These are phyloP conservation scores for Enoplosus armatus DNA, from an alignment of 2,797 vertebrate genomes.

Conservation along the genomic window DNA sequence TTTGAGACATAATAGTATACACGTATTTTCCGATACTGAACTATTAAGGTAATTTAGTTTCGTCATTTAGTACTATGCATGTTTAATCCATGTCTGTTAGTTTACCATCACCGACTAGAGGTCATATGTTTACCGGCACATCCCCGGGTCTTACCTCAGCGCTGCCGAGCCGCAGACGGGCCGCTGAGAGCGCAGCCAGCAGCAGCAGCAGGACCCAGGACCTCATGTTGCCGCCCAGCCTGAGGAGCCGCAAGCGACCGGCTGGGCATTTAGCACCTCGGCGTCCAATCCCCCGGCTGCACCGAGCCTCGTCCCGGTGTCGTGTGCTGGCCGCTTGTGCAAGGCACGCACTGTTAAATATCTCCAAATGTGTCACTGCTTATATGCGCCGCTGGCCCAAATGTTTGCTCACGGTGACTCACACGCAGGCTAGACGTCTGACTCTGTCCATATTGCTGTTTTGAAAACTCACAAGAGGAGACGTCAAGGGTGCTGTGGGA, in stretches of 20 bases:
- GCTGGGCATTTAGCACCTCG: slow-evolving; percentile 81
- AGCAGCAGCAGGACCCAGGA: slow-evolving; percentile 80
- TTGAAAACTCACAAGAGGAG: slow-evolving; percentile 40
- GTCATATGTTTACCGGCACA: slow-evolving; percentile 28
- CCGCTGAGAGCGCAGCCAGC: slow-evolving; percentile 77
- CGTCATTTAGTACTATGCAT: neutral
- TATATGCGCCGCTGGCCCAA: slow-evolving; percentile 48
- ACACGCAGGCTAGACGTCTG: slow-evolving; percentile 70
- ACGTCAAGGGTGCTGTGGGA: slow-evolving; percentile 31
- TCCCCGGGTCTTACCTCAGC: slow-evolving; percentile 80
- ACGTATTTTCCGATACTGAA: neutral
- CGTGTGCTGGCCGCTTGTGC: slow-evolving; percentile 37
- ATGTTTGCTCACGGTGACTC: slow-evolving; percentile 73
- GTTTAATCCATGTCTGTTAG: neutral
- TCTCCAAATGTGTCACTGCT: slow-evolving; percentile 63
- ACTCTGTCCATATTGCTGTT: slow-evolving; percentile 52
- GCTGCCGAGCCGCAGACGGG: slow-evolving; percentile 70
- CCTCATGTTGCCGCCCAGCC: slow-evolving; percentile 84
- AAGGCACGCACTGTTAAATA: slow-evolving; percentile 50
- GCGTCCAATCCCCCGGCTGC: slow-evolving; percentile 69
- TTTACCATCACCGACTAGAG: slow-evolving; percentile 17
- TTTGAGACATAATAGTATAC: neutral
- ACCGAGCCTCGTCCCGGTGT: slow-evolving; percentile 65
- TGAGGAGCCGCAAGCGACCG: slow-evolving; percentile 79
- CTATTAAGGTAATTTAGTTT: too few species aligned